Conservation (phyloP, 2,113 vertebrate species). For the Aphyosemion australe region DNA sequence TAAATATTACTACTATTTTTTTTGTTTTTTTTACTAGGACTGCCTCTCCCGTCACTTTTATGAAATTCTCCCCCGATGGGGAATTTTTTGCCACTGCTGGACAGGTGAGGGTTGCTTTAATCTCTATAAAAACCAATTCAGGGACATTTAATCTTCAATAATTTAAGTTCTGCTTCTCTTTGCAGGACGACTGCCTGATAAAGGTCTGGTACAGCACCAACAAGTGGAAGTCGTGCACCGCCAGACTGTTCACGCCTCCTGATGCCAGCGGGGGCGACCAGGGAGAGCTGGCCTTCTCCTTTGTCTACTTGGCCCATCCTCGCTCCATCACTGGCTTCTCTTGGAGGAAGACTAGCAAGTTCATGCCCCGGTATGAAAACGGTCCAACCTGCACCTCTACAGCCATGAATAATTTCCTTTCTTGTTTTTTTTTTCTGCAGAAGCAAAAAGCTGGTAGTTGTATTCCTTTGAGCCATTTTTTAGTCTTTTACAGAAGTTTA, state of each 20-base stretch:
- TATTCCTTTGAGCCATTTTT: no score
- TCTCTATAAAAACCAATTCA: background rate
- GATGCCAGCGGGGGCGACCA: constrained; percentile 73
- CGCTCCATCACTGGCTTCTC: constrained; percentile 94
- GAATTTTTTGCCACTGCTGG: constrained; percentile 98
- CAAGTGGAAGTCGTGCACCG: constrained; percentile 86
- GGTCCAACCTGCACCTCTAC: background rate
- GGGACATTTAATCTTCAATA: no score
- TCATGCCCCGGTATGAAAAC: constrained; percentile 87
- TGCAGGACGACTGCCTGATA: constrained; percentile 93
- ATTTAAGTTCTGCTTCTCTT: constrained; percentile 1
- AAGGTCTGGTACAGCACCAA: constrained; percentile 96
- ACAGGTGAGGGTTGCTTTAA: constrained; percentile 78
- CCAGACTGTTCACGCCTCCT: constrained; percentile 79
- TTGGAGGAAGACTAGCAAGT: constrained; percentile 98
- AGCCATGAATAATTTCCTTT: background rate
- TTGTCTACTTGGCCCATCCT: constrained; percentile 96
- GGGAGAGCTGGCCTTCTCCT: constrained; percentile 89
- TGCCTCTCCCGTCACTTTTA: constrained; percentile 88
- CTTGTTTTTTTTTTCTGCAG: background rate
- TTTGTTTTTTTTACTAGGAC: constrained; percentile 81
- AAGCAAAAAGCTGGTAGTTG: background rate
- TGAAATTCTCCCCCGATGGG: constrained; percentile 96
- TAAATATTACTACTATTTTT: background rate
- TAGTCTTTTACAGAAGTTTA: no score